A percentile compares a stretch with the other conserved stretches of the same genome.
Conservation (phyloP, 1,140 invertebrate species). For the Anoplophora glabripennis region DNA sequence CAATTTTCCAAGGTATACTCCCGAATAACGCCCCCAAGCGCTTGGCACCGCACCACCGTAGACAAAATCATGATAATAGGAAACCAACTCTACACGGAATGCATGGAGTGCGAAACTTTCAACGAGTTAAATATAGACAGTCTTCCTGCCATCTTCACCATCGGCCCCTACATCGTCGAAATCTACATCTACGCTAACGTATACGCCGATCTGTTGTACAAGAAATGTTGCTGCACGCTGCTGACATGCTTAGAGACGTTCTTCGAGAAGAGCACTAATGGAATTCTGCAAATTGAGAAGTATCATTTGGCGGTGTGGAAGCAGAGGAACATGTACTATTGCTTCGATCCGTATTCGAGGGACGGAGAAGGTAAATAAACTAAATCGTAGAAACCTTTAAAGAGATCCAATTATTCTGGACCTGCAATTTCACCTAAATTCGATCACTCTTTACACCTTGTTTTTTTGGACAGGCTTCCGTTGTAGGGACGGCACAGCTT, state of each 20-base stretch:
- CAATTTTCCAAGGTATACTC: slow-evolving; percentile 46
- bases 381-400: neutral
- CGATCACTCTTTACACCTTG: neutral
- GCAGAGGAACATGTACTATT: slow-evolving; percentile 55
- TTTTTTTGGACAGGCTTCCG: slow-evolving; percentile 39
- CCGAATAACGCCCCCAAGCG: slow-evolving; percentile 54
- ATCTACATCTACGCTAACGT: slow-evolving; percentile 54
- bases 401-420: too few relatives aligned
- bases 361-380: slow-evolving; percentile 13
- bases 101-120: slow-evolving; percentile 47
- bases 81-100: slow-evolving; percentile 52
- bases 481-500: slow-evolving; percentile 48
- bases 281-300: slow-evolving; percentile 52
- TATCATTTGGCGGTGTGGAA: slow-evolving; percentile 52
- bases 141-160: slow-evolving; percentile 54
- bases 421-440: too few relatives aligned
- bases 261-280: slow-evolving; percentile 52
- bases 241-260: slow-evolving; percentile 48
- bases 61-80: slow-evolving; percentile 56
- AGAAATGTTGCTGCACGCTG: slow-evolving; percentile 51
- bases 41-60: slow-evolving; percentile 54
- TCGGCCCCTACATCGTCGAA: slow-evolving; percentile 55
- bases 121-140: slow-evolving; percentile 52
- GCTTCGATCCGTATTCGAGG: slow-evolving; percentile 53
- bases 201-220: slow-evolving; percentile 52